These are phyloP conservation scores for Drosophila neotestacea DNA, from an alignment of 2,888 invertebrate species.

Conservation along the genomic window DNA sequence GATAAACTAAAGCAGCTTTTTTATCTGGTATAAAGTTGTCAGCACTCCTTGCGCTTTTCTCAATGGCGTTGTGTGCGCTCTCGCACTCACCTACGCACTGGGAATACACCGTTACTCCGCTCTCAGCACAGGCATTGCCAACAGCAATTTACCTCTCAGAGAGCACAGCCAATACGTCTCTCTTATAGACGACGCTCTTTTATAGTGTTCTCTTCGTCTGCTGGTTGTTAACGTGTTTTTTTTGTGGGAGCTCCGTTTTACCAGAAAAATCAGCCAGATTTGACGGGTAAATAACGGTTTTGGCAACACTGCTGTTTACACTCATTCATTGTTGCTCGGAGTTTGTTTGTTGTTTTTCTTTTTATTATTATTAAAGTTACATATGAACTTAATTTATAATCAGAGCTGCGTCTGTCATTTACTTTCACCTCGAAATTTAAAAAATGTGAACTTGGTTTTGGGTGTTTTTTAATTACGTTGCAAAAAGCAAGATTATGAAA, in stretches of 20 bases:
- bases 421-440: constrained; percentile 49
- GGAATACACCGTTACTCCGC: constrained; percentile 10
- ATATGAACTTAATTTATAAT: constrained; percentile 77
- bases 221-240: constrained; percentile 28
- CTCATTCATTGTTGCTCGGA: constrained; percentile 20
- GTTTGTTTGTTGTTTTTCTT: constrained; percentile 44
- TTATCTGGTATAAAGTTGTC: too few relatives aligned
- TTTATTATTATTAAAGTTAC: constrained; percentile 80
- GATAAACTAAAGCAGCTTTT: too few relatives aligned
- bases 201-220: constrained; percentile 46
- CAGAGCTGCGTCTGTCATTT: constrained; percentile 47
- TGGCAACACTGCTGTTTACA: constrained; percentile 37
- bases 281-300: constrained; percentile 10
- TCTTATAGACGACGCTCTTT: constrained; percentile 33
- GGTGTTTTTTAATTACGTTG: constrained; percentile 25
- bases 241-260: background rate
- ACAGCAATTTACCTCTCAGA: background rate
- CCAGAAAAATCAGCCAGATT: too few relatives aligned
- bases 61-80: constrained; percentile 41
- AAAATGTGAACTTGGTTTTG: constrained; percentile 27
- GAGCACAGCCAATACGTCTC: constrained; percentile 15
- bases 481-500: constrained; percentile 45
- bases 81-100: constrained; percentile 56
- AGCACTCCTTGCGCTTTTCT: constrained; percentile 22
- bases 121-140: constrained; percentile 50